A percentile compares a stretch with the other conserved stretches of the same genome.
Conservation (phyloP, 2,113 vertebrate genomes). For the Sphaerodactylus townsendi region DNA sequence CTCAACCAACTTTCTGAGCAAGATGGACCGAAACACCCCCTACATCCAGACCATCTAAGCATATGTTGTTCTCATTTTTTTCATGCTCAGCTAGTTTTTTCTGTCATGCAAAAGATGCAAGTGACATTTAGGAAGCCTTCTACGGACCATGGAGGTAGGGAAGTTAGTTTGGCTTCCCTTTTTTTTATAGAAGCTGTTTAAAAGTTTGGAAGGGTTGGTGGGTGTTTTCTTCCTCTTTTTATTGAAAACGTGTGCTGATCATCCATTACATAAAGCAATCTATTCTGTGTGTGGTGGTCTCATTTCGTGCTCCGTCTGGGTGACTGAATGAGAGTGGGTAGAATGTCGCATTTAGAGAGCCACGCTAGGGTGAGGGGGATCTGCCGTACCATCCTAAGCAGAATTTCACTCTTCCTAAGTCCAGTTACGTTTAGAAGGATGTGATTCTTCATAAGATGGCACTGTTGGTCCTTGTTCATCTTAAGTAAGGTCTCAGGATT, state of each 20-base stretch:
- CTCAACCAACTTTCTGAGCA: not conserved
- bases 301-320: not conserved
- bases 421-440: too few relatives aligned
- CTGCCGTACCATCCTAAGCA: too few relatives aligned
- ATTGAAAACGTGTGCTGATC: not conserved
- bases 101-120: not conserved
- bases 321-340: not conserved
- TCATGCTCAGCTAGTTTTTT: not conserved
- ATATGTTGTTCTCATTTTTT: not conserved
- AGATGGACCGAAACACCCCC: not conserved
- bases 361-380: too few relatives aligned
- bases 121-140: not conserved
- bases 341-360: too few relatives aligned
- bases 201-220: not conserved
- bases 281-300: not conserved
- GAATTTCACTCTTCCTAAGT: too few relatives aligned
- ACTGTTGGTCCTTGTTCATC: too few relatives aligned
- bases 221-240: not conserved
- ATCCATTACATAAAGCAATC: slow-evolving; percentile 13
- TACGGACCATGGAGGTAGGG: not conserved
- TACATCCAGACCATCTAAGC: not conserved
- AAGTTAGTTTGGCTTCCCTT: not conserved
- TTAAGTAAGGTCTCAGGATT: too few relatives aligned
- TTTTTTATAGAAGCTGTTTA: slow-evolving; percentile 1
- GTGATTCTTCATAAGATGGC: too few relatives aligned